Conservation (phyloP, 1,140 invertebrate species). For the Uloborus diversus region DNA sequence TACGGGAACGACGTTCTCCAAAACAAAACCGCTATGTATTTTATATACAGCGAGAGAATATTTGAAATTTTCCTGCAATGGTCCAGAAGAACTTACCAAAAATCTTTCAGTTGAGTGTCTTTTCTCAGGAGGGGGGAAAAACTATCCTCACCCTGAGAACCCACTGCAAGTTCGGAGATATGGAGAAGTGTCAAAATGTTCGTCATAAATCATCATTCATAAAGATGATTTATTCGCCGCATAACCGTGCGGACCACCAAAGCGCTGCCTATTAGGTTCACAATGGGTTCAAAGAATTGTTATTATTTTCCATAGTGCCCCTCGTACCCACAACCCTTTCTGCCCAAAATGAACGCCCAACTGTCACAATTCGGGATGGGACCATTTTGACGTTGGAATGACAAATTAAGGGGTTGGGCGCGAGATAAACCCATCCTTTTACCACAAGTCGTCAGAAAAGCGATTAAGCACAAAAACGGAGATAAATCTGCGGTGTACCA, state of each 20-base stretch:
- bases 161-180: background rate
- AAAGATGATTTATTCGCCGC: slow-evolving; percentile 17
- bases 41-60: no score
- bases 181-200: no score
- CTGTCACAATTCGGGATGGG: slow-evolving; percentile 32
- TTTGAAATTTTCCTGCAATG: no score
- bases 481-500: slow-evolving; percentile 35
- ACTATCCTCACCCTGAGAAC: background rate
- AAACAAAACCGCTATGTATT: no score
- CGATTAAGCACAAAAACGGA: slow-evolving; percentile 45
- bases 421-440: slow-evolving; percentile 35
- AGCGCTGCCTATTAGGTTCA: slow-evolving; percentile 8
- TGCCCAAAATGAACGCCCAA: slow-evolving; percentile 13
- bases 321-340: slow-evolving; percentile 5
- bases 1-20: no score
- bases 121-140: background rate
- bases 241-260: slow-evolving; percentile 2
- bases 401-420: slow-evolving; percentile 32
- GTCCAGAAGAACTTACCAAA: no score
- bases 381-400: slow-evolving; percentile 36
- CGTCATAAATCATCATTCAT: no score
- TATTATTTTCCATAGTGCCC: slow-evolving; percentile 24
- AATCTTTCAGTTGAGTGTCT: background rate
- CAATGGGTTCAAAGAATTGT: slow-evolving; percentile 12
- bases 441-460: slow-evolving; percentile 40